phyloP scores from a whole-genome alignment of 2,888 invertebrate species.

The Volucella zonaria region DNA sequence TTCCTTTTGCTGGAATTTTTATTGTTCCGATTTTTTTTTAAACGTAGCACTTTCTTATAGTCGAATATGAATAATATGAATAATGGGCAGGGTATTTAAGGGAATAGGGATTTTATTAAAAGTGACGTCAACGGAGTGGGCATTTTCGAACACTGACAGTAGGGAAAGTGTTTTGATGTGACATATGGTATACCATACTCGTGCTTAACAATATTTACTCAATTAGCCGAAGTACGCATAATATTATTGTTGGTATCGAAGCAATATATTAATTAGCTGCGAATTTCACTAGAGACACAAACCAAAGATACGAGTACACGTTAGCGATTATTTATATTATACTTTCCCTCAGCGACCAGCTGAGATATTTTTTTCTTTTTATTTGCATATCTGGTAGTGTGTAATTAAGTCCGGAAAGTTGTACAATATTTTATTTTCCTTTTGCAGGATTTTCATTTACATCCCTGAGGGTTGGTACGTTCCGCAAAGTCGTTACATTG shows the following conservation, averaged over 20 bases:
- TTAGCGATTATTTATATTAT: too few relatives aligned
- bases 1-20: constrained; percentile 10
- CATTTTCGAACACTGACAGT: background rate
- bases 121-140: constrained; percentile 1
- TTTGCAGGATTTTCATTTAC: too few relatives aligned
- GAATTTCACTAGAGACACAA: too few relatives aligned
- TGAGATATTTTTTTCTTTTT: background rate
- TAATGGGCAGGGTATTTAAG: constrained; percentile 11
- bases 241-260: background rate
- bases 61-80: background rate
- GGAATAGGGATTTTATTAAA: constrained; percentile 33
- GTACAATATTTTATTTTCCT: background rate
- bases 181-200: too few relatives aligned
- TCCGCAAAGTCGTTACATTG: background rate
- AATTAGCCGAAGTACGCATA: too few relatives aligned
- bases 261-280: too few relatives aligned
- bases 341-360: too few relatives aligned
- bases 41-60: background rate
- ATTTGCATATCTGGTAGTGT: background rate
- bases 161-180: too few relatives aligned
- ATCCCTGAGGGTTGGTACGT: too few relatives aligned
- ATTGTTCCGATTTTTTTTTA: background rate
- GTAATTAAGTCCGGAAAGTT: background rate
- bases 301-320: too few relatives aligned
- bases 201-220: too few relatives aligned